These are phyloP conservation scores for Camelus bactrianus DNA, from an alignment of 2,113 vertebrate genomes.

Conservation along the genomic window DNA sequence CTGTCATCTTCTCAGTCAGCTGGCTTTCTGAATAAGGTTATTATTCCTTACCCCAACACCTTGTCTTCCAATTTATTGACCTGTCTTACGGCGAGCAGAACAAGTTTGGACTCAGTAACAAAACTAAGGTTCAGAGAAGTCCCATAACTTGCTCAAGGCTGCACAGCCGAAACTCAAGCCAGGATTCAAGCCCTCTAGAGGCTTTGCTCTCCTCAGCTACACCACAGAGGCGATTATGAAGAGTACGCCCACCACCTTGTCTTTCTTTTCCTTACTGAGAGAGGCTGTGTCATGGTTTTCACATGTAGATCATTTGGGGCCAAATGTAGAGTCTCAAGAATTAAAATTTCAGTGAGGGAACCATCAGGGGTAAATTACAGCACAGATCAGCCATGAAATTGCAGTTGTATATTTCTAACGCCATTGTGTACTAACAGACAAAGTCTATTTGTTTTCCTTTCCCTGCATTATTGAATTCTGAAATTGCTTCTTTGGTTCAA, in stretches of 20 bases:
- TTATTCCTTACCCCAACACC: too few species aligned
- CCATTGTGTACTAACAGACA: constrained; percentile 9
- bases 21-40: too few species aligned
- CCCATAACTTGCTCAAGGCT: not conserved
- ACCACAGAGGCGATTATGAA: not conserved
- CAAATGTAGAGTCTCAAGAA: constrained; percentile 12
- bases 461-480: constrained; percentile 2
- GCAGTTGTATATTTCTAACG: constrained; percentile 11
- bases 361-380: not conserved
- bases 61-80: too few species aligned
- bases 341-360: constrained; percentile 35
- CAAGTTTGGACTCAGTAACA: too few species aligned
- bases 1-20: too few species aligned
- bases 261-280: not conserved
- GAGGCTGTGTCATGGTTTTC: not conserved
- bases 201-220: not conserved
- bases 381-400: constrained; percentile 73
- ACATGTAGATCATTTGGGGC: constrained; percentile 1
- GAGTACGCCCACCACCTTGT: accelerated
- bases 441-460: constrained; percentile 65
- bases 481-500: constrained; percentile 68
- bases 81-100: too few species aligned
- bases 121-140: not conserved
- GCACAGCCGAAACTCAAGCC: not conserved
- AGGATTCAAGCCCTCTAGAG: not conserved